Evolutionary conservation across 2,888 invertebrate genomes (phyloP), one percentile per base, ranked within the genome.

Genomic region (Dioctria rufipes): DNA sequence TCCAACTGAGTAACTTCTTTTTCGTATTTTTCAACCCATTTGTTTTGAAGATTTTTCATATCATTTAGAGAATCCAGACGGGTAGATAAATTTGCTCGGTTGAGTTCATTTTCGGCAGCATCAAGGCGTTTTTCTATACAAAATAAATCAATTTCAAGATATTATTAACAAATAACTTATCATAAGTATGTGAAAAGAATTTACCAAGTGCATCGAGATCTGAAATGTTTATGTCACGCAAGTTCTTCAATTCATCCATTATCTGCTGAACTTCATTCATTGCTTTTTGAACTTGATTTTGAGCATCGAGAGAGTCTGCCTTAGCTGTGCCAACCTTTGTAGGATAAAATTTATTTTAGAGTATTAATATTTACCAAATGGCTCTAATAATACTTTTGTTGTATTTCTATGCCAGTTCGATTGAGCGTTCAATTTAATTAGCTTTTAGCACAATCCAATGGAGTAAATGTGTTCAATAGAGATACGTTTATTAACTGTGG

Each of bases 281-380:
- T 0, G 97, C 95, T 84, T 95, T 94, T 42, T 93, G 91, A 0
- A 98, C 96, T 89, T 95, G 94, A 83, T 93, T 93, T 79, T 94
- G 93, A 0, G 96, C 96, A 84, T 95, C 93, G 75, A 92, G 91
- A 0, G 97, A 95, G 84, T 95, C 95, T 4, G 93, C 94, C 86
- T 95, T 95, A 0, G 97, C 96, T 90, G 95, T 93, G 4, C 96
- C 96, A 39, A 98, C 97, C 95, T 96, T 81, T 43, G 46, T 63
- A 66, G 25, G 25, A 80, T 13, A 65, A 78, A 13, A n/a, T 65
- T n/a, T 61, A 51, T 13, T 42, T 67, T 13, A 67, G 11, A 67
- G 63, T 25, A 25, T 40, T 39, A 65, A 39, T 8, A 25, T 9
- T 25, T 25, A 25, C 2, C 1, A 25, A 25, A 25, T 25, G 25